Conservation (phyloP, 2,888 invertebrate genomes). For the Cyaniris semiargus region DNA sequence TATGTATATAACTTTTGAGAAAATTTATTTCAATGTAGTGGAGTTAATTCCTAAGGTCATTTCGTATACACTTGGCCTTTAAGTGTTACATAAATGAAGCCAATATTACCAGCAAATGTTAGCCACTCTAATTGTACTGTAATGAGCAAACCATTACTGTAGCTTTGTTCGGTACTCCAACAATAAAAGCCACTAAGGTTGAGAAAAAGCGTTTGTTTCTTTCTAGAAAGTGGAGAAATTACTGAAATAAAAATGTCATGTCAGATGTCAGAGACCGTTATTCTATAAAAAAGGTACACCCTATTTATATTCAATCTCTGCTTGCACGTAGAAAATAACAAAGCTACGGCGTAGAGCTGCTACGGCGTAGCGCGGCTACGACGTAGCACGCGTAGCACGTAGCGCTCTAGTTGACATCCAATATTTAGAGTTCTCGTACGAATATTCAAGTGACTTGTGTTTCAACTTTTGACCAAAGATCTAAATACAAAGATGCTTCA, state of each 20-base stretch:
- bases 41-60: neutral
- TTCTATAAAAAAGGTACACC: neutral
- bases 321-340: constrained; percentile 35
- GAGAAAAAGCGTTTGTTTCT: neutral
- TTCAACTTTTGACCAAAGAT: neutral
- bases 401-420: constrained; percentile 33
- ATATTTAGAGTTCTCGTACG: constrained; percentile 28
- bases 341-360: constrained; percentile 38
- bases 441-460: neutral
- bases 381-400: constrained; percentile 34
- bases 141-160: neutral
- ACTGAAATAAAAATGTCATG: neutral
- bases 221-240: neutral
- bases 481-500: too few relatives aligned
- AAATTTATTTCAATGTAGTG: neutral
- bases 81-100: neutral
- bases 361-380: constrained; percentile 31
- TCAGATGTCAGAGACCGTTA: neutral
- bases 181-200: neutral
- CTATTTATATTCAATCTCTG: constrained; percentile 32
- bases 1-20: neutral
- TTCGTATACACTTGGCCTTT: neutral
- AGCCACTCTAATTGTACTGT: neutral
- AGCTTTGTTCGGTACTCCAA: neutral
- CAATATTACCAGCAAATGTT: neutral